Evolutionary conservation across 2,888 invertebrate species (phyloP).

Genomic region (Amitus sp.): DNA sequence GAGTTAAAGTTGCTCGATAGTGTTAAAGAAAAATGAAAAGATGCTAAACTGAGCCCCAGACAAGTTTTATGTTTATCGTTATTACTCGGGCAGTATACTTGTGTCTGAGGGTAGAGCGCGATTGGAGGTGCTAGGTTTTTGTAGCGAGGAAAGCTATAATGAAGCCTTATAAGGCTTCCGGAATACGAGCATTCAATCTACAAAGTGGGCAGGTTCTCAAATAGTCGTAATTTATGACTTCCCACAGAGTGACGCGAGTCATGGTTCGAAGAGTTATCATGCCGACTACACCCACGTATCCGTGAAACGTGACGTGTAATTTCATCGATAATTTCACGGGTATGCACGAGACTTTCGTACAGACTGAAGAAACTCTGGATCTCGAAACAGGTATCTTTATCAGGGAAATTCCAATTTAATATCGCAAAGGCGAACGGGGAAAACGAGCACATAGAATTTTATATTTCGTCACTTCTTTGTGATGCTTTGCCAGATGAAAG

Average conservation of each 20-base stretch:
- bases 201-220: slow-evolving; percentile 21
- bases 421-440: background rate
- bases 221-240: slow-evolving; percentile 29
- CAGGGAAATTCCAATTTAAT: slow-evolving; percentile 8
- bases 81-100: background rate
- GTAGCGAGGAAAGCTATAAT: background rate
- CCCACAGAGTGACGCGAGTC: slow-evolving; percentile 31
- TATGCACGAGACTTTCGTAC: slow-evolving; percentile 27
- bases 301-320: slow-evolving; percentile 43
- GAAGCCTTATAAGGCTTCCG: slow-evolving; percentile 8
- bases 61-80: background rate
- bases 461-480: background rate
- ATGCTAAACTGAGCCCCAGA: background rate
- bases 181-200: slow-evolving; percentile 22
- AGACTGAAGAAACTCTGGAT: slow-evolving; percentile 15
- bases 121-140: background rate
- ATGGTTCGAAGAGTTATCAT: slow-evolving; percentile 44
- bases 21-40: background rate
- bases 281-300: slow-evolving; percentile 41
- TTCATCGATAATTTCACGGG: slow-evolving; percentile 44
- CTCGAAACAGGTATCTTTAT: slow-evolving; percentile 13
- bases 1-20: background rate
- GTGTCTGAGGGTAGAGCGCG: background rate
- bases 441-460: background rate
- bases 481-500: background rate